These are phyloP conservation scores for Podarcis cretensis DNA, from an alignment of 2,113 vertebrate genomes.

Conservation along the genomic window DNA sequence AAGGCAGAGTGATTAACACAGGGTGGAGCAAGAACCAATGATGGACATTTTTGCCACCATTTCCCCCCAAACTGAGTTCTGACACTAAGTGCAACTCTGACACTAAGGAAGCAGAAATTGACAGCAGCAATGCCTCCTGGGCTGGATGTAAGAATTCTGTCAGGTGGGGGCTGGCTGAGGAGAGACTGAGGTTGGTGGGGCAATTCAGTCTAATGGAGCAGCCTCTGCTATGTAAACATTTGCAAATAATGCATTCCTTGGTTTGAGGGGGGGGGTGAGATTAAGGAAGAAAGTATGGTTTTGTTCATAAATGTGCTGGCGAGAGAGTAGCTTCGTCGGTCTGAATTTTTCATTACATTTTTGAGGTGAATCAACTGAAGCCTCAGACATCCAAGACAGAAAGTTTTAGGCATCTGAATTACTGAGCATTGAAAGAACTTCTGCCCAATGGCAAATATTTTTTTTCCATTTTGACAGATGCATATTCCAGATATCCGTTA, in stretches of 20 bases:
- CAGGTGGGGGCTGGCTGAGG: no score
- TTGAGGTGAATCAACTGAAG: conserved; percentile 30
- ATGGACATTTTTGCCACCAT: no score
- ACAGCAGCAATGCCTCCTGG: no score
- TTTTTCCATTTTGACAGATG: conserved; percentile 51
- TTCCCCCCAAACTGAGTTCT: no score
- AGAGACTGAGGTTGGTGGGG: no score
- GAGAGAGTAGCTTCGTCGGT: conserved; percentile 50
- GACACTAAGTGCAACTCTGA: no score
- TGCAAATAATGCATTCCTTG: conserved; percentile 19
- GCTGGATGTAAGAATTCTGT: no score
- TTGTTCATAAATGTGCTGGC: conserved; percentile 34
- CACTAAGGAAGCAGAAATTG: no score
- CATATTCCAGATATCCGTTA: conserved; percentile 64
- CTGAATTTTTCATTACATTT: conserved; percentile 54
- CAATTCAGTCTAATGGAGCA: neutral
- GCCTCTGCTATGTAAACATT: neutral
- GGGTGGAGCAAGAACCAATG: no score
- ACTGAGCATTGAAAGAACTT: conserved; percentile 41
- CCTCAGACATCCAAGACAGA: conserved; percentile 43
- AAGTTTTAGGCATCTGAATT: conserved; percentile 50
- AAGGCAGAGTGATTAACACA: no score
- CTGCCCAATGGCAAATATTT: conserved; percentile 51
- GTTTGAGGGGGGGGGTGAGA: neutral
- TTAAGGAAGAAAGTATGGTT: conserved; percentile 39